Evolutionary conservation across 37 sponge, comb jelly and placozoan genomes (phyloP).

Genomic region (Halichondria panicea): DNA sequence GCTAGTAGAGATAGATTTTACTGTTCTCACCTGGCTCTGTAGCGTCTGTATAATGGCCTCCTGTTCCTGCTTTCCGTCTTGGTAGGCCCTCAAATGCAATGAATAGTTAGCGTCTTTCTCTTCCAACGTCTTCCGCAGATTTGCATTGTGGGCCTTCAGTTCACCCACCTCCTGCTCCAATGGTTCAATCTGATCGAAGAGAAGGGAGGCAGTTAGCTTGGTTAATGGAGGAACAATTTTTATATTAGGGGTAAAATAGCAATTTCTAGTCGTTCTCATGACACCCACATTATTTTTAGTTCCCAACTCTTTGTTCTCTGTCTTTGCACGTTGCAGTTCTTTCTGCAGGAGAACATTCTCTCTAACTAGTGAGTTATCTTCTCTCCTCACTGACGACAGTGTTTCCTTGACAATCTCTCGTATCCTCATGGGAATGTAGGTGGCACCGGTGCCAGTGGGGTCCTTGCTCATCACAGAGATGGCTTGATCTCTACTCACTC

Average conservation of each 20-base stretch:
- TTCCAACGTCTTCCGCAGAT: conserved; percentile 7
- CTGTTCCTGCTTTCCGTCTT: conserved; percentile 34
- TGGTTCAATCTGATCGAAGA: conserved; percentile 4
- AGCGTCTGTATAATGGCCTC: conserved; percentile 15
- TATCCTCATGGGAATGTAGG: conserved; percentile 53
- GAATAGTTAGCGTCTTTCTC: conserved; percentile 14
- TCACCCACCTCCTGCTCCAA: conserved; percentile 1
- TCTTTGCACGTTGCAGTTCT: conserved; percentile 51
- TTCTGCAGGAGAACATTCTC: conserved; percentile 43
- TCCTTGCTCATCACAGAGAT: conserved; percentile 47
- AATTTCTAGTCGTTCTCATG: conserved; percentile 35
- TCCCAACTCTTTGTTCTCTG: conserved; percentile 39
- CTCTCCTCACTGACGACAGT: conserved; percentile 23
- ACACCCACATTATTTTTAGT: conserved; percentile 63
- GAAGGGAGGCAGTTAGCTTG: neutral
- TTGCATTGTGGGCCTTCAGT: neutral
- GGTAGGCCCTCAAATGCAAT: conserved; percentile 18
- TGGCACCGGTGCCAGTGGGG: conserved; percentile 38
- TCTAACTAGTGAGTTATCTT: conserved; percentile 1
- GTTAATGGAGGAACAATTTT: neutral
- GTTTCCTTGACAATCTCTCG: conserved; percentile 55
- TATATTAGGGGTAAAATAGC: neutral
- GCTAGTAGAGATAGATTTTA: too few species aligned
- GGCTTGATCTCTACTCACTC: conserved; percentile 38
- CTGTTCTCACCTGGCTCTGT: conserved; percentile 19